Evolutionary conservation across 2,888 invertebrate species (phyloP).

Genomic region (Conomelus anceps): DNA sequence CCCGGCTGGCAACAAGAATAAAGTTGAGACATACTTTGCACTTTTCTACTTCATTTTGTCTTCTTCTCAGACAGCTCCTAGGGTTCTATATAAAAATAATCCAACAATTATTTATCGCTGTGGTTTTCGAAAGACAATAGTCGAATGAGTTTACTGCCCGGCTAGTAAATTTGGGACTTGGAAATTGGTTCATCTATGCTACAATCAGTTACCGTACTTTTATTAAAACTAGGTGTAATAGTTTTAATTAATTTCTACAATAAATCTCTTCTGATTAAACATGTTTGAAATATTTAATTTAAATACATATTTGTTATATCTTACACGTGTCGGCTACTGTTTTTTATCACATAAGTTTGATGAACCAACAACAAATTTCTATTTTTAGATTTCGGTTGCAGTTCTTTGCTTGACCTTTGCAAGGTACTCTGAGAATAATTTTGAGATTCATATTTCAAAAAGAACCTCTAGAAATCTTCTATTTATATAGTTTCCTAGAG

Average conservation of each 20-base stretch:
- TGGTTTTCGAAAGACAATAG: neutral
- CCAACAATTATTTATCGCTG: neutral
- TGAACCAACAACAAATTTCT: neutral
- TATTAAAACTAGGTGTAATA: too few species aligned
- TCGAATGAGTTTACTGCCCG: neutral
- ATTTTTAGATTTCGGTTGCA: neutral
- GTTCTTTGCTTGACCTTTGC: neutral
- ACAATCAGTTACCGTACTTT: too few species aligned
- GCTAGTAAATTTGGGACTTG: neutral
- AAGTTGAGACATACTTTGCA: constrained; percentile 26
- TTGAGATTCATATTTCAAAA: neutral
- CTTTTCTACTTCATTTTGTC: constrained; percentile 8
- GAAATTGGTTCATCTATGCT: too few species aligned
- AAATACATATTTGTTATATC: neutral
- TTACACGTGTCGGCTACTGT: too few species aligned
- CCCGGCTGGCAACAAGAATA: constrained; percentile 19
- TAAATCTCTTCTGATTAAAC: too few species aligned
- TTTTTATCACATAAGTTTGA: too few species aligned
- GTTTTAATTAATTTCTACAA: too few species aligned
- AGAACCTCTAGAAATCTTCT: too few species aligned
- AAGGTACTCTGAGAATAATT: neutral
- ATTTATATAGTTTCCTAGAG: too few species aligned
- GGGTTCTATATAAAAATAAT: constrained; percentile 12
- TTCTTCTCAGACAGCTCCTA: neutral
- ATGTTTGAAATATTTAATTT: too few species aligned